These are phyloP conservation scores for Strigamia transsilvanica DNA, from an alignment of 2,888 invertebrate genomes.

Conservation along the genomic window DNA sequence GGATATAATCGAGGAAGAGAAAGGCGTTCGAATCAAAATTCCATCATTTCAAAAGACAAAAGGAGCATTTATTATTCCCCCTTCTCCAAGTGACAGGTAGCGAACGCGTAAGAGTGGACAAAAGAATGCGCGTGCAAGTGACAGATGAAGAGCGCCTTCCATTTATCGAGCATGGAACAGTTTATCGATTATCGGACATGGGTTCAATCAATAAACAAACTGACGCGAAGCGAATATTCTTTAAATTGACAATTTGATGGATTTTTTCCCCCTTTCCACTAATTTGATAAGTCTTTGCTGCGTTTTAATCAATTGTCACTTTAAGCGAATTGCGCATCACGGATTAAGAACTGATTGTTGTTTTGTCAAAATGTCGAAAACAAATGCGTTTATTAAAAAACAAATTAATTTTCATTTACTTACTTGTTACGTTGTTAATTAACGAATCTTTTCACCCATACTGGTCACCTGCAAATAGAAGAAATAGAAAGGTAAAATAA, in stretches of 20 bases:
- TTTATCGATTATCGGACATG: conserved; percentile 28
- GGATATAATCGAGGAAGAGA: neutral
- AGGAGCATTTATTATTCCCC: neutral
- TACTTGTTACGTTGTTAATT: neutral
- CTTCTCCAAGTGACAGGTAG: conserved; percentile 6
- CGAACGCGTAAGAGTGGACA: neutral
- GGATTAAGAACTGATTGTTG: neutral
- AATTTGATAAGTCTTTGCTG: neutral
- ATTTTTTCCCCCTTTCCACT: neutral
- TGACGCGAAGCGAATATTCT: conserved; percentile 25
- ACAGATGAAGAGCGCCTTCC: conserved; percentile 29
- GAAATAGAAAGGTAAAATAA: neutral
- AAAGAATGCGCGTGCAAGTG: conserved; percentile 28
- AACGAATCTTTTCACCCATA: neutral
- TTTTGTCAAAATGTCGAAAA: too few relatives aligned
- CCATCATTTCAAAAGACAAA: conserved; percentile 39
- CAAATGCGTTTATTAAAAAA: neutral
- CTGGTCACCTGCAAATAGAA: neutral
- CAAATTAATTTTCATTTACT: neutral
- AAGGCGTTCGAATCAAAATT: conserved; percentile 12
- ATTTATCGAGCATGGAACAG: conserved; percentile 18
- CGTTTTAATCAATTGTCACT: neutral
- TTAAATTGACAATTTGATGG: conserved; percentile 27
- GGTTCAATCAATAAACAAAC: conserved; percentile 34
- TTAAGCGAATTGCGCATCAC: neutral